Base-by-base conservation (phyloP, 2,888 invertebrate genomes). In the Choristoneura rosaceana region DNA sequence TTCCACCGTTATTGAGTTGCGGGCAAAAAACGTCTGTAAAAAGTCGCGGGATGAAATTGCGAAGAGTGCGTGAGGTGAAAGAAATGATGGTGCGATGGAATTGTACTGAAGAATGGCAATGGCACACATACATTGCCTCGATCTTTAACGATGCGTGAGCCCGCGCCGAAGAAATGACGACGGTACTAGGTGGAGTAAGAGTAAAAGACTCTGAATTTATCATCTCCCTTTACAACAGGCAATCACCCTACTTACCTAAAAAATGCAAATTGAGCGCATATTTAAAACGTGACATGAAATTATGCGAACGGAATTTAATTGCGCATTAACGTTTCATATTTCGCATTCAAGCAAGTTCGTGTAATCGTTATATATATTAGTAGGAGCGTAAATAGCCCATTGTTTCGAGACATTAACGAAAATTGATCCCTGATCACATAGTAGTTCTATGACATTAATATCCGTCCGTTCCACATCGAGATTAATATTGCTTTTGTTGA, bases 381-480 rank as follows among this genome's bases (percentile, higher is more conserved):
- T 81, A 78, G 78, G 75, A 78, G 75, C 76, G 77, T 82, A 86
- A 84, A 88, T 86, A 78, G 83, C 71, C 82, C 74, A 88, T 88
- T 90, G 85, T 90, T 78, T 82, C 74, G 67, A 74, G 70, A 74
- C 78, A 84, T 83, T 83, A 78, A 80, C 79, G 74, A 86, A 87
- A 86, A 87, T 84, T 81, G 77, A 84, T 85, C 80, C 74, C 76
- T 74, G 74, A 81, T 74, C 77, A 77, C 78, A 80, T 83, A 84
- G 78, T 84, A 80, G 83, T 84, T 81, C 78, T 75, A 75, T 81
- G 84, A 84, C 84, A 86, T 83, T 78, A 82, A 86, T 87, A 83
- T 85, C 81, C 81, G 81, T 85, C 81, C 81, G 81, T 71, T 81
- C 74, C 76, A 76, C 62, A 66, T 75, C 77, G 75, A 77, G 77